Evolutionary conservation across 2,797 vertebrate species (phyloP).

Genomic region (Cetoscarus ocellatus): DNA sequence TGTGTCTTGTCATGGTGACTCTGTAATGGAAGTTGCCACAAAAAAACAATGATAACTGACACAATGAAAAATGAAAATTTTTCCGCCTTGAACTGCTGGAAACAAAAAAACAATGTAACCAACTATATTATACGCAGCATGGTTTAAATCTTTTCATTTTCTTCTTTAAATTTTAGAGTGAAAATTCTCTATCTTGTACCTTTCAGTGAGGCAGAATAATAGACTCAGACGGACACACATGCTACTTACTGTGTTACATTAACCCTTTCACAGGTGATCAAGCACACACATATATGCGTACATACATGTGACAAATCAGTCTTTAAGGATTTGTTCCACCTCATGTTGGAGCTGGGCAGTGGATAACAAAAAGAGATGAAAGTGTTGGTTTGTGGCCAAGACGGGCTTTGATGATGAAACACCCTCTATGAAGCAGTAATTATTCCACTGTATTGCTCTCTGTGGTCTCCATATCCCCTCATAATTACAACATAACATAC

Average conservation of each 20-base stretch:
- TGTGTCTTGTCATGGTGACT: no score
- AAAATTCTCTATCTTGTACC: no score
- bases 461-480: conserved; percentile 79
- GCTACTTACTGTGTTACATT: conserved; percentile 24
- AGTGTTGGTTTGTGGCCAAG: conserved; percentile 78
- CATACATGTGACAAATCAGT: conserved; percentile 38
- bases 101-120: no score
- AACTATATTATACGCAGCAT: no score
- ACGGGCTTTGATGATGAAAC: conserved; percentile 85
- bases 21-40: no score
- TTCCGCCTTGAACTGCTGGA: no score
- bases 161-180: no score
- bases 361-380: conserved; percentile 74
- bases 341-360: conserved; percentile 46
- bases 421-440: conserved; percentile 78
- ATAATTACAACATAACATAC: conserved; percentile 81
- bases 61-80: no score
- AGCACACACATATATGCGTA: conserved; percentile 11
- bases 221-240: conserved; percentile 19
- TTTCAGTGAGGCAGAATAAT: conserved; percentile 24
- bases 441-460: conserved; percentile 81
- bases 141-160: no score
- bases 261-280: conserved; percentile 5
- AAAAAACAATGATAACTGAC: no score
- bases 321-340: conserved; percentile 46